phyloP scores from a whole-genome alignment of 64 coral and sea anemone genomes.

The Astreopora myriophthalma region DNA sequence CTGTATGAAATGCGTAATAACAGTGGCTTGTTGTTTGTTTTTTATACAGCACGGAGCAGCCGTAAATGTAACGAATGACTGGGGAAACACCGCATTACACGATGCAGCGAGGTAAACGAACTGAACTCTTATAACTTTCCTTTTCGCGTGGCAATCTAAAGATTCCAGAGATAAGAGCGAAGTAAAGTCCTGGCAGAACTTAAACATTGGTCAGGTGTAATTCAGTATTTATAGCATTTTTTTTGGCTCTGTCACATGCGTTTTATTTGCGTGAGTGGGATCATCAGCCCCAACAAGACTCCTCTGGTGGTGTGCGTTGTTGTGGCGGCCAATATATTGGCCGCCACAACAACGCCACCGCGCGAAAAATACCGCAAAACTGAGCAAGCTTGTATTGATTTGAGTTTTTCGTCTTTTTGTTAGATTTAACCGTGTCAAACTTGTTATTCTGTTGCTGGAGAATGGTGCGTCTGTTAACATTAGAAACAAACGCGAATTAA shows the following conservation, averaged over 20 bases:
- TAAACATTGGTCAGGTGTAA: too few species aligned
- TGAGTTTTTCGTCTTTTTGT: neutral
- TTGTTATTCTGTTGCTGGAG: constrained; percentile 80
- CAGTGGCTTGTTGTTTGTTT: neutral
- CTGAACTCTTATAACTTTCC: neutral
- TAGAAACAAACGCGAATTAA: constrained; percentile 82
- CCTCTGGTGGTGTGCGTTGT: too few species aligned
- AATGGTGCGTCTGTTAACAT: constrained; percentile 78
- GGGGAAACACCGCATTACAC: constrained; percentile 92
- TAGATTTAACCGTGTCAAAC: constrained; percentile 83
- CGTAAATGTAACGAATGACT: constrained; percentile 76
- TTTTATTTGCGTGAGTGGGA: too few species aligned
- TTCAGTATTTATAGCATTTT: too few species aligned
- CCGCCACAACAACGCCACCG: neutral
- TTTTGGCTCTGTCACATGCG: too few species aligned
- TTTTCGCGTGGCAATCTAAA: too few species aligned
- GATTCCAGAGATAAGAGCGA: too few species aligned
- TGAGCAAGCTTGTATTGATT: neutral
- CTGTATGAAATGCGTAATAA: neutral
- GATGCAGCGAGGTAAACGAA: constrained; percentile 83
- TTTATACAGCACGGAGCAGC: constrained; percentile 61
- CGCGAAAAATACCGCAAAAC: neutral
- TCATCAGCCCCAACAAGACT: too few species aligned
- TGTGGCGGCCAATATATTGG: too few species aligned
- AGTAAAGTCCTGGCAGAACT: too few species aligned